Percentiles rank a stretch among this genome's conserved stretches.
phyloP scores from a whole-genome alignment of 2,113 vertebrate genomes.

The Zootoca vivipara region DNA sequence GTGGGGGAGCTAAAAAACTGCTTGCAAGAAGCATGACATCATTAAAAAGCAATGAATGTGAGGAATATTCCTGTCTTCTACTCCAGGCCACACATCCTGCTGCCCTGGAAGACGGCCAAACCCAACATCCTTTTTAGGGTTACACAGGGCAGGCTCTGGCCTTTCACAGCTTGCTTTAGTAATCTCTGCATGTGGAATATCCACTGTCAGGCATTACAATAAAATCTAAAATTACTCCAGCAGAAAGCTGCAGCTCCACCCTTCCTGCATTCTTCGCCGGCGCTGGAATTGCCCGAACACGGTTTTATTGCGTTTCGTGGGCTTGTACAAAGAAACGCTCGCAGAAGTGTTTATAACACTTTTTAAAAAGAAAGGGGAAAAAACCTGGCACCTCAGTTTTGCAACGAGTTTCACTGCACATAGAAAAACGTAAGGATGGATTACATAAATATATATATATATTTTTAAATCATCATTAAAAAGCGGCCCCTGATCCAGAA shows the following conservation, averaged over 20 bases:
- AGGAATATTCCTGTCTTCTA: slow-evolving; percentile 71
- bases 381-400: background rate
- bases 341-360: background rate
- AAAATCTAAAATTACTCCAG: slow-evolving; percentile 79
- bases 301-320: slow-evolving; percentile 44
- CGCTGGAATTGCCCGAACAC: slow-evolving; percentile 54
- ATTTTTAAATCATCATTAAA: no score
- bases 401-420: slow-evolving; percentile 29
- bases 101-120: slow-evolving; percentile 76
- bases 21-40: slow-evolving; percentile 72
- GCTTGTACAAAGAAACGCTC: slow-evolving; percentile 21
- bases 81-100: slow-evolving; percentile 82
- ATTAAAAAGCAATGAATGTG: slow-evolving; percentile 74
- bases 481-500: background rate
- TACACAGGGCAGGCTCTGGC: slow-evolving; percentile 80
- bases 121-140: slow-evolving; percentile 86
- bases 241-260: slow-evolving; percentile 73
- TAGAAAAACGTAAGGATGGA: background rate
- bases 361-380: no score
- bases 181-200: slow-evolving; percentile 72
- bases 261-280: slow-evolving; percentile 80
- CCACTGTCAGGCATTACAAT: slow-evolving; percentile 73
- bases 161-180: slow-evolving; percentile 82
- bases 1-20: slow-evolving; percentile 45
- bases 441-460: no score